Conservation (phyloP, 2,888 invertebrate species). For the Drymonia ruficornis region DNA sequence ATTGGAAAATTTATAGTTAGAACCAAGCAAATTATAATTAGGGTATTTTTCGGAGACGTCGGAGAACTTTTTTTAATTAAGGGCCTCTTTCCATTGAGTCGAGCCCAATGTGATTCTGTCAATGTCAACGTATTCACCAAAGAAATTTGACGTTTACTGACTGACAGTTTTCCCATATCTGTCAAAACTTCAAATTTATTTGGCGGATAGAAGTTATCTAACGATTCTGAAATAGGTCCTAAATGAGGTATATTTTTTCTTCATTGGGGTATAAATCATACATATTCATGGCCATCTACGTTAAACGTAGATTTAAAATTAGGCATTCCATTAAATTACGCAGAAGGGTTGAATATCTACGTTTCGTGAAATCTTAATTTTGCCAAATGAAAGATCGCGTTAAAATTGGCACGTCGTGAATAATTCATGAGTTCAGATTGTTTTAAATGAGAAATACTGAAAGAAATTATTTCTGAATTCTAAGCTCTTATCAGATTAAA, state of each 20-base stretch:
- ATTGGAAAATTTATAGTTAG: too few species aligned
- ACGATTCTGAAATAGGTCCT: too few species aligned
- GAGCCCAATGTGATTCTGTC: too few species aligned
- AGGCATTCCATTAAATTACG: not conserved
- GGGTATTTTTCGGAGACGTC: too few species aligned
- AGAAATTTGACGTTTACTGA: too few species aligned
- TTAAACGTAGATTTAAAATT: conserved; percentile 2
- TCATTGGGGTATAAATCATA: not conserved
- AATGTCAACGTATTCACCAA: too few species aligned
- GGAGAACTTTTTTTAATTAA: too few species aligned
- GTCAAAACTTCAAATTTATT: too few species aligned
- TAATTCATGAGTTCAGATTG: conserved; percentile 43
- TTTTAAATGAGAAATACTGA: conserved; percentile 41
- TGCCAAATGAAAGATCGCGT: conserved; percentile 36
- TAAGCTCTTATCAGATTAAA: conserved; percentile 12
- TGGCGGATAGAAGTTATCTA: too few species aligned
- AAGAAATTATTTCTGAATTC: conserved; percentile 20
- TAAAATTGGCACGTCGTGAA: conserved; percentile 37
- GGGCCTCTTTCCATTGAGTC: too few species aligned
- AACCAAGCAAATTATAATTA: not conserved
- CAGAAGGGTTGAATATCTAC: conserved; percentile 2
- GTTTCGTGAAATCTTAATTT: conserved; percentile 10
- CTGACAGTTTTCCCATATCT: too few species aligned
- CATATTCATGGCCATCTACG: not conserved
- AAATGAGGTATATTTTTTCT: conserved; percentile 1